These are phyloP conservation scores for Vanacampus margaritifer DNA, from an alignment of 2,113 vertebrate species.

Conservation along the genomic window DNA sequence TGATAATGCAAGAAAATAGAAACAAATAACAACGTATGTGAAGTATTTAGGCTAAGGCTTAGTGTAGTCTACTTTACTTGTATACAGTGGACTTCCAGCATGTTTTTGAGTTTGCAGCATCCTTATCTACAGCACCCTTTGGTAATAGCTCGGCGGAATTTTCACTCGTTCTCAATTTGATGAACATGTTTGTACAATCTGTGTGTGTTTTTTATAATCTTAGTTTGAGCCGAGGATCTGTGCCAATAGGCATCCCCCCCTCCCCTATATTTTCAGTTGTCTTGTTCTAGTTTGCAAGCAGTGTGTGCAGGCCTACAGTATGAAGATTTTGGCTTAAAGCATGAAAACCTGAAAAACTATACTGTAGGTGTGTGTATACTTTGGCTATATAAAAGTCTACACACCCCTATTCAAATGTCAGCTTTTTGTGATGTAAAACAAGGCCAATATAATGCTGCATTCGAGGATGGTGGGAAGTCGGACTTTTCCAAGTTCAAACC, in stretches of 20 bases:
- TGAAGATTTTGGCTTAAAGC: background rate
- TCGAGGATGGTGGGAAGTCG: no score
- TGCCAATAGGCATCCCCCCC: background rate
- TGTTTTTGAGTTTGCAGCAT: background rate
- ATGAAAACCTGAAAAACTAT: background rate
- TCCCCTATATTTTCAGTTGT: background rate
- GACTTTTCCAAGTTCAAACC: no score
- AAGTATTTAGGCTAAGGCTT: background rate
- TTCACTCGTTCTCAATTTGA: background rate
- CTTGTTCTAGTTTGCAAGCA: background rate
- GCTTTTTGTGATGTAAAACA: no score
- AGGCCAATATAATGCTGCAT: no score
- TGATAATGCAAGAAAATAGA: background rate
- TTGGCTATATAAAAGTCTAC: no score
- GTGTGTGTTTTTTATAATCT: slow-evolving; percentile 13
- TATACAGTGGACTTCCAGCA: background rate
- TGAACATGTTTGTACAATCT: slow-evolving; percentile 5
- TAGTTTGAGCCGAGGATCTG: slow-evolving; percentile 1
- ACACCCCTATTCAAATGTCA: no score
- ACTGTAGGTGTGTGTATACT: no score
- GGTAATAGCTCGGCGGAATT: background rate
- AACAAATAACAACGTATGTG: slow-evolving; percentile 1
- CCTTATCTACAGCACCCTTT: background rate
- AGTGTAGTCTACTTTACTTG: background rate
- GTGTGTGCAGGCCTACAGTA: background rate